Evolutionary conservation across 30 jellyfish, hydroid and myxozoan species (phyloP), one percentile per base, ranked within the genome.

Genomic region (Chironex yamaguchii): DNA sequence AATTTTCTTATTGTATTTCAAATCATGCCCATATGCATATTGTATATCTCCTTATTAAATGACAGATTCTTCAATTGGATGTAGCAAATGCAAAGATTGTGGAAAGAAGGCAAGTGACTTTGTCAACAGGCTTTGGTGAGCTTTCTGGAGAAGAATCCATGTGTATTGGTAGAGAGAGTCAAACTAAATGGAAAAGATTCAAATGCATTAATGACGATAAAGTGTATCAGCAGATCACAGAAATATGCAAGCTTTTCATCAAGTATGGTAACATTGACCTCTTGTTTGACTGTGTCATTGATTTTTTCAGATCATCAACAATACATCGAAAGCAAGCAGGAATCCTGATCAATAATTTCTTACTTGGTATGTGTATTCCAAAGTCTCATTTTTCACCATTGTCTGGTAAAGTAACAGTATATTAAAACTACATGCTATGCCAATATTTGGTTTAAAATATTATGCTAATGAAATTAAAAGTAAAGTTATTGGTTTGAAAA

Each of bases 221-320:
- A 23, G 72, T 94, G 17, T 32, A 72, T 1, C 34, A 52, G 35
- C 32, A 67, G 30, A 76, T 94, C 51, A 66, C 62, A 36, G 67
- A 84, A 50, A 75, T 94, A 11, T 71, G 90, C 67, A 69, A 25
- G 12, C 66, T 85, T 17, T 36, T 94, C 25, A 96, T 91, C n/a
- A 52, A 32, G 49, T 75, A 54, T 75, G 89, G 95, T 0, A 97
- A 94, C 54, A 33, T 76, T n/a, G 50, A 71, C 22, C 52, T 89
- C 21, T 63, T 94, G 14, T 62, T 89, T n/a, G 97, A 94, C 68
- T 89, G 76, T 82, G 95, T 84, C 20, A 29, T 94, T 75, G 99
- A 94, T 26, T 42, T 52, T 4, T 78, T 79, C 53, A 36, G 62
- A 29, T 62, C 90, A 0, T 67, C 89, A 2, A 29, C 97, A 27